Base-by-base conservation (phyloP, 2,113 vertebrate genomes). In the Aptenodytes forsteri region DNA sequence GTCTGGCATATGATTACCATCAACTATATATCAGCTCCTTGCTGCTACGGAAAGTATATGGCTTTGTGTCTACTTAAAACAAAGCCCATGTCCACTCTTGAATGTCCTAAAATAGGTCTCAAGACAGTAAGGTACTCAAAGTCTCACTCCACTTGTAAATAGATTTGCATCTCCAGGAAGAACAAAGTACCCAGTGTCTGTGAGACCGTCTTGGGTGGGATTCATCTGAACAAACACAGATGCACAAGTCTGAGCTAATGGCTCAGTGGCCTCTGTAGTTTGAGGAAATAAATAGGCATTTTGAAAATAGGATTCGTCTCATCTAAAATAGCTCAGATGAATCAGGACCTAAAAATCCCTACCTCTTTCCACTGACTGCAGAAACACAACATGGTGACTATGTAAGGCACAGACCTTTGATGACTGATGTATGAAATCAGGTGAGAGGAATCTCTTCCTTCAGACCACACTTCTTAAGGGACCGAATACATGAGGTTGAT, bases 401-500 rank as follows among this genome's bases (percentile, higher is more conserved):
- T 52, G 65, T n/a, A 83, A 65, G 34, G 29, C 59, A 89, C 15
- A 84, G 55, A 64, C 26, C 40, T 87, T 55, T 76, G 16, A 47
- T 38, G 6, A 85, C 22, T 38, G 25, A 36, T 40, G 20, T 12
- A 66, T 20, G 21, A 89, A 77, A 64, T 52, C 34, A 44, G 5
- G n/a, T 40, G 11, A 90, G n/a, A 83, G 26, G 6, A 86, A 61
- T 52, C 32, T 80, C 61, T 80, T 83, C 29, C 47, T 76, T 67
- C 47, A 62, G 70, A 80, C 4, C 5, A 23, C 13, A n/a, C 10
- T 42, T 59, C 10, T 58, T 50, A 67, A 64, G 8, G 13, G 19
- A 75, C 1, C 1, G 12, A 54, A 58, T 10, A 62, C 0, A 1
- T 10, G 15, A 75, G 9, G 25, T 12, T 71, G 8, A 71, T 30